Percentiles rank a stretch among this genome's conserved stretches.
phyloP scores from a whole-genome alignment of 2,113 vertebrate genomes.

The Spilogale gracilis region DNA sequence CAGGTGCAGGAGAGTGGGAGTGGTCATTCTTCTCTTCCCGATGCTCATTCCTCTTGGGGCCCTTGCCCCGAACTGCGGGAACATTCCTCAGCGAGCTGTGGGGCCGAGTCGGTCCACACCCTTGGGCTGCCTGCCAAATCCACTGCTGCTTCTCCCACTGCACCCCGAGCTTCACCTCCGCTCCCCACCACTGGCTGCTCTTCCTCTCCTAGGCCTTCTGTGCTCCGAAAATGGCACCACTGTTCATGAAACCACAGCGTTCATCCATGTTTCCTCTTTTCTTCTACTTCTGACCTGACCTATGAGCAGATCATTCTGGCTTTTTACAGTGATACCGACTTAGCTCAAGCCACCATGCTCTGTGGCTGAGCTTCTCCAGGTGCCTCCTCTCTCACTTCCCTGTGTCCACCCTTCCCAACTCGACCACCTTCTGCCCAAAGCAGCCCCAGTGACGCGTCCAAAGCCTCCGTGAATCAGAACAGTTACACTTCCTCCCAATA shows the following conservation, averaged over 20 bases:
- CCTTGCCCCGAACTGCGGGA: rapidly evolving
- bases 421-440: background rate
- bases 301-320: background rate
- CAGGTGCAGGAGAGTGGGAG: background rate
- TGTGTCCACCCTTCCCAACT: background rate
- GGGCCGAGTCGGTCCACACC: rapidly evolving
- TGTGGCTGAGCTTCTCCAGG: background rate
- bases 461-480: too few relatives aligned
- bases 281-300: background rate
- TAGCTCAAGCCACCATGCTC: background rate
- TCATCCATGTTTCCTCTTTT: background rate
- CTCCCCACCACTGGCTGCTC: background rate
- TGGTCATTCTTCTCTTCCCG: background rate
- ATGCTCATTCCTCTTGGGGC: background rate
- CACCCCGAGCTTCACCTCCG: too few relatives aligned
- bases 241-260: rapidly evolving
- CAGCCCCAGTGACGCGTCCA: background rate
- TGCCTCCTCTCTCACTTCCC: background rate
- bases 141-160: rapidly evolving
- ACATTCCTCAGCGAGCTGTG: background rate
- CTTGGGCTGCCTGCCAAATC: rapidly evolving
- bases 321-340: background rate
- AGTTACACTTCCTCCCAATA: background rate
- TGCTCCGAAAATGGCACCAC: background rate
- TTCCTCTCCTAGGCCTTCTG: background rate